Evolutionary conservation across 1,140 invertebrate species (phyloP).

Genomic region (Saccostrea cuccullata): DNA sequence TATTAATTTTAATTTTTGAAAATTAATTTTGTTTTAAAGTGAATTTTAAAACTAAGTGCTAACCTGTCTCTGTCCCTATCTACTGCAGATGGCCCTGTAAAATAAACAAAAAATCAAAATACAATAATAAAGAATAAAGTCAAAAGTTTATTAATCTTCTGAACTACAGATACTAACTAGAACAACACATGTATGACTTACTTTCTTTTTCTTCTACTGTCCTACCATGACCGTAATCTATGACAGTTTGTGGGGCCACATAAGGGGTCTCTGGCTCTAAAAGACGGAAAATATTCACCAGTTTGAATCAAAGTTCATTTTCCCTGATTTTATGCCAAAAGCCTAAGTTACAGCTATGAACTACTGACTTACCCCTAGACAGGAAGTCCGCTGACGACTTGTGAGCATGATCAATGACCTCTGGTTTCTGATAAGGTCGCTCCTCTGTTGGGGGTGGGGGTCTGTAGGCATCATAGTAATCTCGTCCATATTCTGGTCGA

Average conservation of each 20-base stretch:
- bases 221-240: constrained; percentile 71
- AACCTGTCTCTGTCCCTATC: constrained; percentile 46
- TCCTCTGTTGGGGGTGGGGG: constrained; percentile 43
- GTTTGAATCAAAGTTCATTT: not conserved
- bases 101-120: not conserved
- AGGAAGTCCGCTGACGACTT: constrained; percentile 53
- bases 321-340: too few relatives aligned
- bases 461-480: constrained; percentile 39
- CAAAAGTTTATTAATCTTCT: too few relatives aligned
- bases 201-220: constrained; percentile 50
- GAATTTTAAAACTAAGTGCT: not conserved
- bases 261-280: not conserved
- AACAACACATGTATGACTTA: not conserved
- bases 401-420: constrained; percentile 72
- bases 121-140: too few relatives aligned
- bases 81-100: constrained; percentile 39
- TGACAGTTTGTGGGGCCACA: constrained; percentile 64
- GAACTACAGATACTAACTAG: too few relatives aligned
- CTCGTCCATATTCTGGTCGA: constrained; percentile 45
- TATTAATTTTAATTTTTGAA: not conserved
- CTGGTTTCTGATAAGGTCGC: constrained; percentile 58
- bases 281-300: not conserved
- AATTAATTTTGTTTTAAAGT: not conserved
- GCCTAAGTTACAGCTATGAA: too few relatives aligned
- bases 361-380: not conserved